These are phyloP conservation scores for Pterophyllum scalare DNA, from an alignment of 2,113 vertebrate genomes.

Conservation along the genomic window DNA sequence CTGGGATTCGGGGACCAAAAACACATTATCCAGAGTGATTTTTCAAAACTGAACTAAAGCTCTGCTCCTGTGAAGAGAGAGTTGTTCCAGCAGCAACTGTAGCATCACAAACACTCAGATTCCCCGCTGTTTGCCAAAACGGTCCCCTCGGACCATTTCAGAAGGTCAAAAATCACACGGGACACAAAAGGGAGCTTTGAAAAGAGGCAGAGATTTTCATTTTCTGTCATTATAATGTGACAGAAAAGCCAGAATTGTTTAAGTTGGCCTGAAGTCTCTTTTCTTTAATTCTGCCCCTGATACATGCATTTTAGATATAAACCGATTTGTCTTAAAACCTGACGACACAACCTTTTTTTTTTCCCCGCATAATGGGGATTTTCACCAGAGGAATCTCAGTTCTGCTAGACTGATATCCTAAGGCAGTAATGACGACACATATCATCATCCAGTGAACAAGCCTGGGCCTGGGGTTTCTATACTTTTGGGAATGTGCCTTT, in stretches of 20 bases:
- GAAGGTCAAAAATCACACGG: neutral
- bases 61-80: slow-evolving; percentile 33
- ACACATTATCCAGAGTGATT: slow-evolving; percentile 67
- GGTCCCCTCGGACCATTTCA: neutral
- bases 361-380: slow-evolving; percentile 36
- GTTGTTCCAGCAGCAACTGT: slow-evolving; percentile 20
- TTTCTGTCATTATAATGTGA: neutral
- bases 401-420: slow-evolving; percentile 72
- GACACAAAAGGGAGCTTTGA: neutral
- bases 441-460: slow-evolving; percentile 75
- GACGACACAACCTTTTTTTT: slow-evolving; percentile 29
- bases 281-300: neutral
- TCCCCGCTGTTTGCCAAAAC: slow-evolving; percentile 28
- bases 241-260: neutral
- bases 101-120: neutral
- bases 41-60: slow-evolving; percentile 60
- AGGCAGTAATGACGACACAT: slow-evolving; percentile 74
- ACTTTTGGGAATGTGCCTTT: slow-evolving; percentile 65
- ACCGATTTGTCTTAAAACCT: neutral
- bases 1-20: slow-evolving; percentile 65
- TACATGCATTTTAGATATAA: neutral
- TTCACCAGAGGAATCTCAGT: slow-evolving; percentile 53
- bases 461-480: slow-evolving; percentile 68
- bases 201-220: neutral
- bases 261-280: neutral